Evolutionary conservation across 2,888 invertebrate genomes (phyloP).

Genomic region (Lycaena phlaeas): DNA sequence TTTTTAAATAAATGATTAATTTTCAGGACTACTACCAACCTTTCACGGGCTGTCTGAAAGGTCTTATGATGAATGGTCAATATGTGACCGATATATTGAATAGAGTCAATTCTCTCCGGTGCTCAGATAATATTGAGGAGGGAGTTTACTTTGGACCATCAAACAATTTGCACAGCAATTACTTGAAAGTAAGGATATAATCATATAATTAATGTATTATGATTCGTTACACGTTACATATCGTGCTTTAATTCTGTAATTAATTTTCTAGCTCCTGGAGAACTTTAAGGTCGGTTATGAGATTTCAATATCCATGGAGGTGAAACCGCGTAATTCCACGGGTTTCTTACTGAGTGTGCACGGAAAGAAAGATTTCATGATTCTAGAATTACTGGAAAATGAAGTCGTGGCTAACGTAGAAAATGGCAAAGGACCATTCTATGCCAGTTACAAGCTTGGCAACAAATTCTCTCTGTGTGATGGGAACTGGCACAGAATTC

Average conservation of each 20-base stretch:
- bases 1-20: slow-evolving; percentile 10
- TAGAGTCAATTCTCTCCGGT: slow-evolving; percentile 80
- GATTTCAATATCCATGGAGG: slow-evolving; percentile 86
- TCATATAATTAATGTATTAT: background rate
- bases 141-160: slow-evolving; percentile 89
- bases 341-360: slow-evolving; percentile 92
- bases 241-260: too few relatives aligned
- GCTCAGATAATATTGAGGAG: slow-evolving; percentile 82
- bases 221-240: too few relatives aligned
- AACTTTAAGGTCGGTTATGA: slow-evolving; percentile 85
- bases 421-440: slow-evolving; percentile 85
- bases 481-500: slow-evolving; percentile 94
- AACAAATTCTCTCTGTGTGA: slow-evolving; percentile 87
- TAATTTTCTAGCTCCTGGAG: slow-evolving; percentile 66
- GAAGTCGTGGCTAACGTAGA: slow-evolving; percentile 87
- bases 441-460: slow-evolving; percentile 79
- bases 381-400: slow-evolving; percentile 91
- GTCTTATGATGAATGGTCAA: slow-evolving; percentile 80
- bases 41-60: slow-evolving; percentile 88
- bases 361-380: slow-evolving; percentile 85
- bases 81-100: slow-evolving; percentile 74
- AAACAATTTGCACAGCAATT: slow-evolving; percentile 72
- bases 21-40: slow-evolving; percentile 75
- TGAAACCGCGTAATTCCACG: slow-evolving; percentile 87
- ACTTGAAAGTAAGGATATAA: slow-evolving; percentile 69